Evolutionary conservation across 2,797 vertebrate genomes (phyloP).

Genomic region (Pseudocheirus occidentalis): DNA sequence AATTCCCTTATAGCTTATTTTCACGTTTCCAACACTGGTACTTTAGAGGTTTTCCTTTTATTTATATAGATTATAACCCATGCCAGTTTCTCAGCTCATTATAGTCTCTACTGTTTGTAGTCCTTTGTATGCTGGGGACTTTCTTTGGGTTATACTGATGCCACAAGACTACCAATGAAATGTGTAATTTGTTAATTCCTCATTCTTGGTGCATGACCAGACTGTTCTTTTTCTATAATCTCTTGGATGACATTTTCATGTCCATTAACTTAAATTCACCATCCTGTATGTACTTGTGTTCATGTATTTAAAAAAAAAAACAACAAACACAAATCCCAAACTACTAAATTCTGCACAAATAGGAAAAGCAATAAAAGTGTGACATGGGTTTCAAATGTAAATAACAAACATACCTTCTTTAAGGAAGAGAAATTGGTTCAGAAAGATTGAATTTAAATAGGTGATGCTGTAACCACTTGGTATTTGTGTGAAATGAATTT

Average conservation of each 20-base stretch:
- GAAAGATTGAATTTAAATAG: slow-evolving; percentile 21
- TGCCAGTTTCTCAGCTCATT: neutral
- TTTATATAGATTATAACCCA: neutral
- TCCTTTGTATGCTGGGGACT: neutral
- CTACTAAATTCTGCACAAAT: slow-evolving; percentile 29
- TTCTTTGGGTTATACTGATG: neutral
- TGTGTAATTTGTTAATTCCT: neutral
- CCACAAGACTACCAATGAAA: neutral
- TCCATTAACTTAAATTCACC: neutral
- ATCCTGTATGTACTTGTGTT: slow-evolving; percentile 17
- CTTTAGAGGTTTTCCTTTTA: neutral
- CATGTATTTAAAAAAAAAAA: slow-evolving; percentile 13
- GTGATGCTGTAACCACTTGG: neutral
- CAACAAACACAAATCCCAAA: neutral
- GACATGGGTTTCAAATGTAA: slow-evolving; percentile 30
- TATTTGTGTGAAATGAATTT: neutral
- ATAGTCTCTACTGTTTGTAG: neutral
- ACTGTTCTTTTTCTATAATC: neutral
- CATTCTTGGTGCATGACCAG: neutral
- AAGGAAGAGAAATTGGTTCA: slow-evolving; percentile 32
- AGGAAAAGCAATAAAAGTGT: slow-evolving; percentile 31
- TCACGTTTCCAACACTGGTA: neutral
- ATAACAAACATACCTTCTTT: slow-evolving; percentile 14
- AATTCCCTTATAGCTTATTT: neutral
- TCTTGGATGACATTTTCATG: too few relatives aligned